Conservation (phyloP, 2,797 vertebrate species). For the Thaleichthys pacificus region DNA sequence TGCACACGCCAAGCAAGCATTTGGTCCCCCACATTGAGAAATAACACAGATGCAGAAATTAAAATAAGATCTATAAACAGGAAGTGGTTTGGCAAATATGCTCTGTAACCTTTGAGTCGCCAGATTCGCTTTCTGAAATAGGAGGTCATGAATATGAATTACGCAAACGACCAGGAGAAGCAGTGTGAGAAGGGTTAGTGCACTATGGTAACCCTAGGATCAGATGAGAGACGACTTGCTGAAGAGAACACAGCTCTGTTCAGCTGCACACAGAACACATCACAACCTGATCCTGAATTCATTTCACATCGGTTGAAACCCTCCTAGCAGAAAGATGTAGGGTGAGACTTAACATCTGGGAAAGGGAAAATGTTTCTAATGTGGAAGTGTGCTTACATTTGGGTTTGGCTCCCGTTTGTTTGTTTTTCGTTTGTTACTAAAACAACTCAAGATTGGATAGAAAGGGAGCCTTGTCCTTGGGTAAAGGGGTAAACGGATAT, state of each 20-base stretch:
- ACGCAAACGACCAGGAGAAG: not conserved
- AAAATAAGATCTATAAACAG: not conserved
- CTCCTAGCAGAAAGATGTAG: not conserved
- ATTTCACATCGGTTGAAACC: too few relatives aligned
- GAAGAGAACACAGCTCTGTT: not conserved
- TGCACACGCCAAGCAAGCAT: slow-evolving; percentile 42
- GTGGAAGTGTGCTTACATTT: too few relatives aligned
- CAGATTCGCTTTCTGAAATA: not conserved
- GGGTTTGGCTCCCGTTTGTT: too few relatives aligned
- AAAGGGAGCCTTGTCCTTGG: too few relatives aligned
- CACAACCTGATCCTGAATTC: too few relatives aligned
- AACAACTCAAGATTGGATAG: too few relatives aligned
- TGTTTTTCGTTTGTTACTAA: too few relatives aligned
- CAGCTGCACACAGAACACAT: not conserved
- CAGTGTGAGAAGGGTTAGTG: not conserved
- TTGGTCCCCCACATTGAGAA: not conserved
- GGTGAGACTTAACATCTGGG: not conserved
- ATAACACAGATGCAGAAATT: not conserved
- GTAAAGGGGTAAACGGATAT: too few relatives aligned
- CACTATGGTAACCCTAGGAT: not conserved
- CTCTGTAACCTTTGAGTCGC: not conserved
- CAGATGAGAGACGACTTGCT: not conserved
- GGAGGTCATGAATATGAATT: not conserved
- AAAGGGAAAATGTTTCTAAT: too few relatives aligned
- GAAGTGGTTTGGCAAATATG: not conserved